Evolutionary conservation across 2,888 invertebrate species (phyloP), one percentile per base, ranked within the genome.

Genomic region (Oscheius sp.): DNA sequence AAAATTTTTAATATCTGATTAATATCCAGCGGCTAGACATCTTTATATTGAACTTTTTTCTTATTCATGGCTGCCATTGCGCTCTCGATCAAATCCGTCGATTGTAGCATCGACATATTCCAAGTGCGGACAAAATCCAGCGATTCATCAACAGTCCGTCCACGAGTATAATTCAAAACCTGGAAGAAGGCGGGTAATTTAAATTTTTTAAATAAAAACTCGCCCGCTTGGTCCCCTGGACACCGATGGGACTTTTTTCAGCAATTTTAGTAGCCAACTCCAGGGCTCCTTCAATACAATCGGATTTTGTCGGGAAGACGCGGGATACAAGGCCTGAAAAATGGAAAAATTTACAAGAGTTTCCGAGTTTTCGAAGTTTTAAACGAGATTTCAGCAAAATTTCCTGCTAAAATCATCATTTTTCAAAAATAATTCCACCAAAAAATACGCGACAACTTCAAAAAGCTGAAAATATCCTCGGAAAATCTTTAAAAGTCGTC

Each of bases 201-300:
- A 35, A 35, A 35, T 3, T 35, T 9, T 35, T 35, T 9, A 35
- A 35, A 35, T 3, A 35, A 9, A 35, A 9, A 9, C 35, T 35
- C 35, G 71, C 93, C 70, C 92, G 90, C 89, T 99, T 99, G 0
- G 95, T 94, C 2, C 93, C 93, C 55, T 98, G 97, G 0, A 98
- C 93, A 0, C 97, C 98, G 3, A 98, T 93, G 0, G 98, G 98
- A 90, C 95, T 96, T 89, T 95, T 95, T 5, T 90, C 89, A 0
- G 97, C 94, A 79, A 99, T 96, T 43, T 90, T 88, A 80, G 92
- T 92, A 0, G 96, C 98, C 63, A 94, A 83, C 6, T 92, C 91
- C 1, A 82, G 43, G 0, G 80, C 75, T 2, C 63, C 75, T 18
- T 78, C 75, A 12, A 81, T 18, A 9, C 75, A 66, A 16, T 75